These are phyloP conservation scores for Colinus virginianus DNA, from an alignment of 2,113 vertebrate genomes.

Conservation along the genomic window DNA sequence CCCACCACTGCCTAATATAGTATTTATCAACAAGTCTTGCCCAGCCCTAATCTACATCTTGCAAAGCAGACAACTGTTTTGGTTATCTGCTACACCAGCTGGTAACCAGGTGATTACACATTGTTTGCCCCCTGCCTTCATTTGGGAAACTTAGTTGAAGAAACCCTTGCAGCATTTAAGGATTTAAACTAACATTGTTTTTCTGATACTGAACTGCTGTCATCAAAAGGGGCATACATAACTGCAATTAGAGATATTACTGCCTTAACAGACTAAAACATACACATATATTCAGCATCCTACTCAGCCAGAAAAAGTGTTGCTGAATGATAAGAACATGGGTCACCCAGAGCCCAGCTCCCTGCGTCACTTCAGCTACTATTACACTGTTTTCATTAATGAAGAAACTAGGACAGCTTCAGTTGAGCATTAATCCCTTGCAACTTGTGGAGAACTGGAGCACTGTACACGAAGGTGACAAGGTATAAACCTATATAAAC, in stretches of 20 bases:
- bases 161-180: background rate
- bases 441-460: background rate
- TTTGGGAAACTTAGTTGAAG: background rate
- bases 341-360: background rate
- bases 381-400: background rate
- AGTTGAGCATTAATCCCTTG: background rate
- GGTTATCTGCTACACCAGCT: background rate
- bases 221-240: background rate
- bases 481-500: background rate
- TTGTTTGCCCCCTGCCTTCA: background rate
- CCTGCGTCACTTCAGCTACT: background rate
- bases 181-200: background rate
- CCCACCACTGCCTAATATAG: background rate
- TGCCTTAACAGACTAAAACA: background rate
- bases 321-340: background rate
- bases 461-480: background rate
- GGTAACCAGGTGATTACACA: background rate
- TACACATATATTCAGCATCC: background rate
- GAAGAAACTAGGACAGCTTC: background rate
- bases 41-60: background rate
- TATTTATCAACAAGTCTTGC: background rate
- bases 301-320: background rate
- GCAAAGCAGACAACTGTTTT: background rate
- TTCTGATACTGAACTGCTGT: background rate
- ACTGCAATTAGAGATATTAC: background rate